Evolutionary conservation across 2,888 invertebrate genomes (phyloP), one percentile per base, ranked within the genome.

Genomic region (Alviniconcha strummeri): DNA sequence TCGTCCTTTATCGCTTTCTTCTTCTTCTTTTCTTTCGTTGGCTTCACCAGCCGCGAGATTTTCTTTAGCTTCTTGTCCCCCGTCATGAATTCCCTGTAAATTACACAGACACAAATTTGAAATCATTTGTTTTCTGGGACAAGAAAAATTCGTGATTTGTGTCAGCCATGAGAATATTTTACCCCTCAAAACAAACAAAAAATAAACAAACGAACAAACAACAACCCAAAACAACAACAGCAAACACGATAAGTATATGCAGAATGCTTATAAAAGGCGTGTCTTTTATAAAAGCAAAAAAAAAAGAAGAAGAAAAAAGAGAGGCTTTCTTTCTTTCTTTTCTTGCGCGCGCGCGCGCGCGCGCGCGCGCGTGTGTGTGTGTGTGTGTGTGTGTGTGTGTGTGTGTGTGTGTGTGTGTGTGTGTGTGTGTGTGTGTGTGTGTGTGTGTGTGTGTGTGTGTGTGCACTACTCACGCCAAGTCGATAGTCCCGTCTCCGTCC

Each of bases 1-100:
- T 84, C 84, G 8, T 87, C 89, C 17, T 87, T 87, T 4, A 52
- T 13, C 6, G 54, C 17, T 19, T 11, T 55, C 55, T 36, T 15
- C 52, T 80, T 80, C n/a, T 88, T 84, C 60, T 71, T 15, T 13
- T 82, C 79, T 67, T 81, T 72, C 13, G 82, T 83, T 55, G 83
- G 79, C 60, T 82, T 84, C n/a, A 88, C 88, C 36, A 86, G 88
- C 69, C 90, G 85, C 64, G 91, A 88, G 67, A 90, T 88, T 80
- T 88, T 90, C 84, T 89, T 89, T 17, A 91, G 91, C 82, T 89
- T 90, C 85, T 89, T 90, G 85, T 91, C 91, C 0, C 90, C 91
- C 36, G 86, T 85, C 54, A 91, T 86, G 83, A 91, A 91, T 84
- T 91, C 91, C 17, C 91, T 91, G 83, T 11, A 85, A 69, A 55